phyloP scores from a whole-genome alignment of 2,113 vertebrate genomes.

The Halcyon senegalensis region DNA sequence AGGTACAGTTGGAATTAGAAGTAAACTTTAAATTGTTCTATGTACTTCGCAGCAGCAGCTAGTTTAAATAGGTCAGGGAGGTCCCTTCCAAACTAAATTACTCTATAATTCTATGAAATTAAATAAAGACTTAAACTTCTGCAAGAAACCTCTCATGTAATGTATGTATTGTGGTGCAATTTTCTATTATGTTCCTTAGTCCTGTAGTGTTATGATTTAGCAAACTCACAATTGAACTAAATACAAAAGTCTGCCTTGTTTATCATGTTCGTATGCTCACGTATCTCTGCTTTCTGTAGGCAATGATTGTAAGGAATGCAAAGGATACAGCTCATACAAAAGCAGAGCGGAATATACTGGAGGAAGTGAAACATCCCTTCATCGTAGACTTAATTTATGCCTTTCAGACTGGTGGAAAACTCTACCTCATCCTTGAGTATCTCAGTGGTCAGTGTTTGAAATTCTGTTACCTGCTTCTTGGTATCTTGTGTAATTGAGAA shows the following conservation, averaged over 20 bases:
- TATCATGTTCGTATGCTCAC: conserved; percentile 26
- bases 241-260: not conserved
- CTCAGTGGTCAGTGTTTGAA: conserved; percentile 88
- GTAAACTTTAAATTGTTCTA: not conserved
- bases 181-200: not conserved
- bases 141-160: not conserved
- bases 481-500: not conserved
- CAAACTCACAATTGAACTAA: not conserved
- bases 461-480: not conserved
- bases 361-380: conserved; percentile 98
- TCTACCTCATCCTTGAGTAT: conserved; percentile 99
- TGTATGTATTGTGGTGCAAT: not conserved
- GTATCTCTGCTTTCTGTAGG: conserved; percentile 76
- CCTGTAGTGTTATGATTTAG: not conserved
- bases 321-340: conserved; percentile 99
- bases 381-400: conserved; percentile 98
- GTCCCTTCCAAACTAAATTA: not conserved
- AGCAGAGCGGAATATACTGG: conserved; percentile 95
- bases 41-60: not conserved
- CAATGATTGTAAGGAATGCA: conserved; percentile 97
- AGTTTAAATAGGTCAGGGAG: not conserved
- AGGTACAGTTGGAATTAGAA: not conserved
- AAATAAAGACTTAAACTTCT: not conserved
- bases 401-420: conserved; percentile 98
- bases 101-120: not conserved